Conservation (phyloP, 2,797 vertebrate genomes). For the Cynodonichthys magdalenae region DNA sequence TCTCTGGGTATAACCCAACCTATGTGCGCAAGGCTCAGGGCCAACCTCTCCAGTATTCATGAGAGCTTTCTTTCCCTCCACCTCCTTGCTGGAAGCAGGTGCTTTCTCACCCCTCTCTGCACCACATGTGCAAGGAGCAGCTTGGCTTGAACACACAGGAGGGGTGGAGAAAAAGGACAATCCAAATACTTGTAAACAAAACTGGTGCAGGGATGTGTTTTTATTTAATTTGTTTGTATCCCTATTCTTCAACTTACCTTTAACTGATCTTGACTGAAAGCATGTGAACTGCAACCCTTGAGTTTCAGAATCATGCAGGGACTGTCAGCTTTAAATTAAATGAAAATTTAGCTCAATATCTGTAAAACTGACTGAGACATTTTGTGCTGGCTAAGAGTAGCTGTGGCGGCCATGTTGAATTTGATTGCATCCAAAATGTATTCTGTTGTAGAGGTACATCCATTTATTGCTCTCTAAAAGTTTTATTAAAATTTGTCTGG, state of each 20-base stretch:
- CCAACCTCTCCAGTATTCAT: conserved; percentile 69
- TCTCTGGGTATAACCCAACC: conserved; percentile 50
- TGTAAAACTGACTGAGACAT: no score
- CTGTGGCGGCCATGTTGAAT: no score
- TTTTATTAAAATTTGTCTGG: no score
- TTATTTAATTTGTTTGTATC: neutral
- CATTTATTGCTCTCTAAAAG: no score
- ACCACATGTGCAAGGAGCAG: conserved; percentile 71
- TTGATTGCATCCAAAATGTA: no score
- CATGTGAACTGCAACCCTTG: no score
- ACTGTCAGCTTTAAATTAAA: no score
- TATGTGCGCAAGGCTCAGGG: conserved; percentile 56
- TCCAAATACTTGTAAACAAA: conserved; percentile 59
- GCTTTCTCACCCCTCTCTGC: conserved; percentile 85
- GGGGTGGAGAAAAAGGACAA: conserved; percentile 27
- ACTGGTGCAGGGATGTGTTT: conserved; percentile 31
- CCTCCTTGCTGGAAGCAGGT: conserved; percentile 88
- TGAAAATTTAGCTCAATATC: no score
- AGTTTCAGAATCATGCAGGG: no score
- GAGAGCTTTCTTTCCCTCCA: conserved; percentile 72
- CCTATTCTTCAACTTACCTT: neutral
- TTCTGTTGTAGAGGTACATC: no score
- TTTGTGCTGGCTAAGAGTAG: no score
- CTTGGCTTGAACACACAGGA: conserved; percentile 65
- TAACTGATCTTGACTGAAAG: neutral